Base-by-base conservation (phyloP, 2,888 invertebrate species). In the Rhamnusium bicolor region DNA sequence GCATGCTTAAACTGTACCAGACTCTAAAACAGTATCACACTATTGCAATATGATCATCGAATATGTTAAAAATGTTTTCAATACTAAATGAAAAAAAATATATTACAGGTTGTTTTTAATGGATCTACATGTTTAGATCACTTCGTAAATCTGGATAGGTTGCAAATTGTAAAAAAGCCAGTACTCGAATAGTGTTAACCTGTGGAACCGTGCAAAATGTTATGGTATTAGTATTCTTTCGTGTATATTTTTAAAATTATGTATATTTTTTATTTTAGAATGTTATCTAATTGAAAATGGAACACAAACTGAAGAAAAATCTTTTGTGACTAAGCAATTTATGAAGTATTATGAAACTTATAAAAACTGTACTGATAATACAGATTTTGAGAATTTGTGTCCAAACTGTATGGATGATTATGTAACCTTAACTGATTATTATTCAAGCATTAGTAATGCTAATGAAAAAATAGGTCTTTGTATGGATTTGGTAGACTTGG, bases 401-500 rank as follows among this genome's bases (percentile, higher is more conserved):
- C 82, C 86, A 24, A 87, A 88, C 56, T 93, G 93, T 82, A 89
- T 90, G 88, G 84, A 88, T 29, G 82, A 84, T 4, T 93, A 93
- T 84, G 56, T 89, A 6, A 82, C 86, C 46, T 85, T 93, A 74
- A 91, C 92, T 83, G 85, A 89, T 56, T 92, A 89, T 82, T 93
- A 92, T 83, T 89, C 90, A 81, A 88, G 89, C 29, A 87, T 93
- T 69, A 92, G 88, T 78, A 90, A 90, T 83, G 86, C 89, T 68
- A 90, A 91, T 82, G 92, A 91, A 72, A 89, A 90, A 68, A 90
- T 91, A 74, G 90, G 89, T 74, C 88, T 92, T 72, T 93, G 93
- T 81, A 92, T 93, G 91, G 93, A 93, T 84, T 89, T 93, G 78
- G 91, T 93, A 1, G 93, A 93, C 87, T 88, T 91, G 78, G 93